Evolutionary conservation across 2,113 vertebrate genomes (phyloP).

Genomic region (Benitochromis conjunctus): DNA sequence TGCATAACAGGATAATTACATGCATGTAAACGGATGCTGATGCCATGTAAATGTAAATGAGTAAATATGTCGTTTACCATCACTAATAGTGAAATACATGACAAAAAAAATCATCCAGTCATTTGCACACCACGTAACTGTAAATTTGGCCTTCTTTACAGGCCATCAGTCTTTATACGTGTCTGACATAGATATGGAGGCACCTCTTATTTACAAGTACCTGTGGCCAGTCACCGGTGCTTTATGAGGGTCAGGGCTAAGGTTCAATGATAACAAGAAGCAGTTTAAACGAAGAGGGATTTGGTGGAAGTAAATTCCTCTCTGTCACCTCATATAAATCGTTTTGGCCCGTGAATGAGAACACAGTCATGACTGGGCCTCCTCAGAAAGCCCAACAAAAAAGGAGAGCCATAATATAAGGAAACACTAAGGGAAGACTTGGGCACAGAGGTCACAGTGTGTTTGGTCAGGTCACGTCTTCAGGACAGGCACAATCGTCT

Average conservation of each 20-base stretch:
- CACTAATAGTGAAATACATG: not conserved
- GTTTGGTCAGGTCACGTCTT: constrained; percentile 50
- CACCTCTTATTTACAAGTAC: constrained; percentile 52
- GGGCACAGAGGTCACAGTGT: constrained; percentile 48
- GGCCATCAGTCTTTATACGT: constrained; percentile 23
- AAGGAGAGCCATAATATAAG: constrained; percentile 26
- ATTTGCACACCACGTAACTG: not conserved
- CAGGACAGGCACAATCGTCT: constrained; percentile 22
- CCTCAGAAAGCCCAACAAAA: constrained; percentile 21
- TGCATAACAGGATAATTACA: not conserved
- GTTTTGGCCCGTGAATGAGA: constrained; percentile 53
- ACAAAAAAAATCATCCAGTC: not conserved
- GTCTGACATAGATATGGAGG: constrained; percentile 31
- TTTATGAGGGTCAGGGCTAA: constrained; percentile 57
- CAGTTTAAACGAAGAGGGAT: constrained; percentile 57
- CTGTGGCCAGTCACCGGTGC: constrained; percentile 38
- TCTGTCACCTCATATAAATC: constrained; percentile 74
- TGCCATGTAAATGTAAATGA: not conserved
- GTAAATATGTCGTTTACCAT: not conserved
- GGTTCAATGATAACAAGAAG: constrained; percentile 72
- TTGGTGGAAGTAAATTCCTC: constrained; percentile 72
- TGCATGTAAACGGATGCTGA: rapidly evolving
- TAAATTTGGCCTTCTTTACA: constrained; percentile 1
- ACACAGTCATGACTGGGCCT: constrained; percentile 30
- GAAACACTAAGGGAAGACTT: constrained; percentile 3